Evolutionary conservation across 1,140 invertebrate genomes (phyloP).

Genomic region (Eueides isabella): DNA sequence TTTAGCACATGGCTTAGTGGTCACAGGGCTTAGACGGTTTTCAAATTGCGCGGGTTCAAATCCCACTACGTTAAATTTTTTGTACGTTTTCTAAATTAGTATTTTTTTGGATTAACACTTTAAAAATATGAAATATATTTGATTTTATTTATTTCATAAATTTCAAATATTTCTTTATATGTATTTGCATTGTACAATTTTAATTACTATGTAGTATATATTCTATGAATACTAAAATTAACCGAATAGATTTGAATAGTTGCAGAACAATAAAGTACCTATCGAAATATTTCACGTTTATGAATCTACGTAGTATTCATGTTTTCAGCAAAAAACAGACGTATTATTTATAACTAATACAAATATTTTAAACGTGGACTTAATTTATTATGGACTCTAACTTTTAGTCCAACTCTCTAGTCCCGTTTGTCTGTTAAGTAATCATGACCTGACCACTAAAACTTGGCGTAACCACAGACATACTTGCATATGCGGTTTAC

Average conservation of each 20-base stretch:
- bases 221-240: conserved; percentile 13
- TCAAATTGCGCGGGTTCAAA: too few species aligned
- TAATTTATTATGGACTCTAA: neutral
- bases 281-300: neutral
- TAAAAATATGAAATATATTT: too few species aligned
- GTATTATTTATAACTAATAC: neutral
- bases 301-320: neutral
- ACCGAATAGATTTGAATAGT: neutral
- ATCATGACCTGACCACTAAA: conserved; percentile 11
- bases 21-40: too few species aligned
- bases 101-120: too few species aligned
- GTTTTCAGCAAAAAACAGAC: neutral
- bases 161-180: neutral
- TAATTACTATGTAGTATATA: neutral
- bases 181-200: conserved; percentile 1
- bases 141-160: neutral
- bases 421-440: neutral
- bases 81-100: too few species aligned
- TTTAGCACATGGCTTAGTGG: too few species aligned
- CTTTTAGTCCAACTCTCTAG: neutral
- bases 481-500: conserved; percentile 10
- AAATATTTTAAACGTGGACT: neutral
- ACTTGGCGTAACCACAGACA: conserved; percentile 3
- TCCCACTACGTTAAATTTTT: too few species aligned
- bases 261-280: neutral